A percentile compares a stretch with the other conserved stretches of the same genome.
phyloP scores from a whole-genome alignment of 2,888 invertebrate genomes.

The Antheraea assamensis region DNA sequence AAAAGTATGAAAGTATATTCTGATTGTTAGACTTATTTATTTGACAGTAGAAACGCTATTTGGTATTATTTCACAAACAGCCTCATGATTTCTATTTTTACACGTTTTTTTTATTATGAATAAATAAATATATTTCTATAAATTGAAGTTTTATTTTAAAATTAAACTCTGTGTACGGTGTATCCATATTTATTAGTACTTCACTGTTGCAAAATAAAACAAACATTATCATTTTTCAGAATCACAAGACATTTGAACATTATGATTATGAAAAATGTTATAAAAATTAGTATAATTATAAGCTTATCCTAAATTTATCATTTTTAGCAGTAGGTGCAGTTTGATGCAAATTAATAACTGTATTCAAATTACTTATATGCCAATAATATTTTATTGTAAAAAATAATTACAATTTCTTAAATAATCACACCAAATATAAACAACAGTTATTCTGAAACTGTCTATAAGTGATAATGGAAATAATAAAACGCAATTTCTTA shows the following conservation, averaged over 20 bases:
- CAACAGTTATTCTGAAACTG: not conserved
- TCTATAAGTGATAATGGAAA: not conserved
- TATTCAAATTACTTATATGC: not conserved
- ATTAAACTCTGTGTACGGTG: not conserved
- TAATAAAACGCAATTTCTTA: not conserved
- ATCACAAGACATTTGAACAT: not conserved
- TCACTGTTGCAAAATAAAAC: not conserved
- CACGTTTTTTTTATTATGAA: slow-evolving; percentile 1
- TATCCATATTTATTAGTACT: slow-evolving; percentile 15
- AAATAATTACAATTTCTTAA: slow-evolving; percentile 37
- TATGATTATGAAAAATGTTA: not conserved
- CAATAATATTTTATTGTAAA: slow-evolving; percentile 42
- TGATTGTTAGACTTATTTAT: not conserved
- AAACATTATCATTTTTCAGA: slow-evolving; percentile 12
- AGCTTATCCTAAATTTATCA: not conserved
- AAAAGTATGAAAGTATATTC: no score
- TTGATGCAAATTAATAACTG: not conserved
- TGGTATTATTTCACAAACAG: not conserved
- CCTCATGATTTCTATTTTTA: not conserved
- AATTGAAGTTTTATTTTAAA: slow-evolving; percentile 17
- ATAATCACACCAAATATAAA: not conserved
- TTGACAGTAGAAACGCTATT: not conserved
- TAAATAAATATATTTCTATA: slow-evolving; percentile 7
- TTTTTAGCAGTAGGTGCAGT: not conserved
- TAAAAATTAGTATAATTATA: not conserved